A percentile compares a stretch with the other conserved stretches of the same genome.
Evolutionary conservation across 2,797 vertebrate genomes (phyloP).

Genomic region (Argya squamiceps): DNA sequence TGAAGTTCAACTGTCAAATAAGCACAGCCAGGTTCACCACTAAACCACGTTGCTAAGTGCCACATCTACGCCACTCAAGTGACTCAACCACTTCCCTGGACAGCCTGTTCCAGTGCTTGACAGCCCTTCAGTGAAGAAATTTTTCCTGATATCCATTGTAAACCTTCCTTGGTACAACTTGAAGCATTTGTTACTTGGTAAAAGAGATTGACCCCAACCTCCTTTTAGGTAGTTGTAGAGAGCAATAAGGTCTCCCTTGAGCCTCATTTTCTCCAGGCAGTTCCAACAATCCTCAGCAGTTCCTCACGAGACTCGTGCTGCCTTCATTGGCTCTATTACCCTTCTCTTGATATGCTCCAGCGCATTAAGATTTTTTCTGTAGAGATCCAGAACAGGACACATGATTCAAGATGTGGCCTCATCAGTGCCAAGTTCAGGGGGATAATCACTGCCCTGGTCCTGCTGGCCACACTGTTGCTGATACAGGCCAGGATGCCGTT

Average conservation of each 20-base stretch:
- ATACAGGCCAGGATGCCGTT: background rate
- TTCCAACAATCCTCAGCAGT: background rate
- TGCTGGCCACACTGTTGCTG: background rate
- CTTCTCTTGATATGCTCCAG: background rate
- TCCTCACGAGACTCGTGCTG: background rate
- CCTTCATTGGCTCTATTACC: background rate
- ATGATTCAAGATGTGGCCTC: background rate
- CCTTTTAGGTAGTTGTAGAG: background rate
- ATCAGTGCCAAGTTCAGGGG: background rate
- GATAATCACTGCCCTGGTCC: background rate
- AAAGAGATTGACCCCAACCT: background rate
- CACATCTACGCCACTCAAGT: background rate
- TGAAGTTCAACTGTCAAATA: background rate
- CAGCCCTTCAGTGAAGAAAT: background rate
- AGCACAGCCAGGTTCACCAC: background rate
- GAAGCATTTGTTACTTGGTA: background rate
- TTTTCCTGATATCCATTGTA: background rate
- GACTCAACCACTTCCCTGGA: background rate
- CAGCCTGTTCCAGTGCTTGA: background rate
- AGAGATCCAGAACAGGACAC: background rate
- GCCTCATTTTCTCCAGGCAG: background rate
- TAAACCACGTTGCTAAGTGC: background rate
- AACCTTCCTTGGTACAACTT: background rate
- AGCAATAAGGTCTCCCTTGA: rapidly evolving
- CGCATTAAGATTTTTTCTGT: background rate